Evolutionary conservation across 2,113 vertebrate genomes (phyloP), one percentile per base, ranked within the genome.

Genomic region (Boleophthalmus pectinirostris): DNA sequence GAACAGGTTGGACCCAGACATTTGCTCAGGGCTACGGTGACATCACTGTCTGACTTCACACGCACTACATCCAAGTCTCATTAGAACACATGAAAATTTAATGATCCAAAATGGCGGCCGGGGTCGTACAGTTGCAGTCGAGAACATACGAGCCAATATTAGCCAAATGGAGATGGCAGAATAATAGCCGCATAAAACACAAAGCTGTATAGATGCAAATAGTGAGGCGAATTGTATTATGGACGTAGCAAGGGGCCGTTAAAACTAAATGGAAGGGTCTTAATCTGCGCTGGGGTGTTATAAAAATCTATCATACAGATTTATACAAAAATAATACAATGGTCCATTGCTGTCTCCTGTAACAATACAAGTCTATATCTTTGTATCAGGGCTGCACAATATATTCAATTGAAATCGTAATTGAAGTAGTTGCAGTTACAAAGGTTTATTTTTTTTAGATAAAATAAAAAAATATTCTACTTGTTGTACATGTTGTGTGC

Each of bases 81-180:
- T 77, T 80, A 82, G 49, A 69, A 29, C 74, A 70, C 57, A 77
- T 77, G 29, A 86, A 83, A 70, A 38, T 83, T 81, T 61, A 77
- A 87, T 80, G 73, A 77, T 64, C 21, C 72, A 38, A 29, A 70
- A 69, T 64, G 72, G 81, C 68, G 65, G 68, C 12, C 8, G 67
- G 49, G 68, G 79, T 35, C 18, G 23, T 12, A 20, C 61, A 64
- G 61, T 49, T 43, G 25, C 45, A 54, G 61, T 63, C 61, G 75
- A 35, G 33, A 71, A 71, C 60, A 76, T 57, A 56, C 68, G 38
- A 64, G 33, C 3, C 33, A 6, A 64, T 35, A 43, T 64, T 38
- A 43, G 20, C 18, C 61, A 43, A 35, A 64, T 64, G 13, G 33
- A 64, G 20, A 38, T 38, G 20, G 20, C 9, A 43, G 20, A 38